These are phyloP conservation scores for Chrysaora quinquecirrha DNA, from an alignment of 30 jellyfish, hydroid and myxozoan species.

Conservation along the genomic window DNA sequence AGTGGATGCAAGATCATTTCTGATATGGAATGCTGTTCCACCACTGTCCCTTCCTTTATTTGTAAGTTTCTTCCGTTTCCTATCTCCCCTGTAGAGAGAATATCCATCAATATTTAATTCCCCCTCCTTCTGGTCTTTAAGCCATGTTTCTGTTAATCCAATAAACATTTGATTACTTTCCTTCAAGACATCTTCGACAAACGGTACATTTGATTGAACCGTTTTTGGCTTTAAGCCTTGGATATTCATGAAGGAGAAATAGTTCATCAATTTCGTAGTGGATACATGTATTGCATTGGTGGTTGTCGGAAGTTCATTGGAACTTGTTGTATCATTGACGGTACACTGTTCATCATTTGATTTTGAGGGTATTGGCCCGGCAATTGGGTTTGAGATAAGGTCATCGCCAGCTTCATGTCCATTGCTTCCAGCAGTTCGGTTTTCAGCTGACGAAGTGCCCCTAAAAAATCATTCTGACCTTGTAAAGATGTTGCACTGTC, in stretches of 20 bases:
- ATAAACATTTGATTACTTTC: neutral
- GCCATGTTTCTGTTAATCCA: slow-evolving; percentile 17
- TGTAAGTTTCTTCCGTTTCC: neutral
- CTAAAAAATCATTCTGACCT: too few species aligned
- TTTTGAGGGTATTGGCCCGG: too few species aligned
- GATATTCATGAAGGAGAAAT: neutral
- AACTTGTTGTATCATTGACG: too few species aligned
- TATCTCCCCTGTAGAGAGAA: neutral
- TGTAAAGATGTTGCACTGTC: too few species aligned
- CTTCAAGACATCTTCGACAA: neutral
- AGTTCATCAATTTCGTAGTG: too few species aligned
- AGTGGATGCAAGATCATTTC: slow-evolving; percentile 16
- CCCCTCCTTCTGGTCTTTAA: neutral
- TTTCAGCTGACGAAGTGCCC: too few species aligned
- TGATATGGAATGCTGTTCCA: slow-evolving; percentile 7
- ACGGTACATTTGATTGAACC: neutral
- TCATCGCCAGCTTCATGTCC: too few species aligned
- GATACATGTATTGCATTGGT: too few species aligned
- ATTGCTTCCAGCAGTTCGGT: too few species aligned
- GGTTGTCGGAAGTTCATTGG: too few species aligned
- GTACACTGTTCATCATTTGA: too few species aligned
- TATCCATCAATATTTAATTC: slow-evolving; percentile 11
- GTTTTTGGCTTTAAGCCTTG: neutral
- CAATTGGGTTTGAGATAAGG: too few species aligned
- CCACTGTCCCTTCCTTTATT: neutral